A percentile compares a stretch with the other conserved stretches of the same genome.
phyloP scores from a whole-genome alignment of 2,113 vertebrate genomes.

The Orthonyx spaldingii region DNA sequence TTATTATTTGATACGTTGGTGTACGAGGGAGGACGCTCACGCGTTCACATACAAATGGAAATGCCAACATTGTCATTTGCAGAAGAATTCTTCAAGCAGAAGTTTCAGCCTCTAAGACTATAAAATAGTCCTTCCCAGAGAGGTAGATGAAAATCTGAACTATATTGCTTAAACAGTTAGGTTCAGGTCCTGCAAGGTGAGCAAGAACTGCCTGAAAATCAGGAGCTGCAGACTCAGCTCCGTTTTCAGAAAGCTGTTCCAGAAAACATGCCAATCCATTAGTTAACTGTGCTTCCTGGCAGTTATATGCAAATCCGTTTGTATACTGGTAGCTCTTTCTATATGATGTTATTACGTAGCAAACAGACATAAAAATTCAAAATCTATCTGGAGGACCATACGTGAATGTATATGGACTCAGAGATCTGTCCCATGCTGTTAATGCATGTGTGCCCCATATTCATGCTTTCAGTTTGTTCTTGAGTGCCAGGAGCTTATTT shows the following conservation, averaged over 20 bases:
- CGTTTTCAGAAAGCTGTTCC: background rate
- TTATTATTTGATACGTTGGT: background rate
- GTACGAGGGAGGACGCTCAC: accelerated
- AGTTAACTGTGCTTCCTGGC: background rate
- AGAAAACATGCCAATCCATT: background rate
- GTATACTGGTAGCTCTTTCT: background rate
- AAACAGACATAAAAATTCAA: background rate
- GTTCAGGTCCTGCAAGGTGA: background rate
- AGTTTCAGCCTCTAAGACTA: background rate
- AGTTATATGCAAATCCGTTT: background rate
- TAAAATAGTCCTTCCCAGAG: background rate
- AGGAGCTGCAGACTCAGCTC: background rate
- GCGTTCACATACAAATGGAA: background rate
- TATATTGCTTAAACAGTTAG: background rate
- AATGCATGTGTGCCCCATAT: background rate
- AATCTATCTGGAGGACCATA: background rate
- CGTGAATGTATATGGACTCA: background rate
- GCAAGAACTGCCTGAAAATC: background rate
- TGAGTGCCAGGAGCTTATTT: background rate
- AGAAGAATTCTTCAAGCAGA: background rate
- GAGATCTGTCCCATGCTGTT: background rate
- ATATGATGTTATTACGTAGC: background rate
- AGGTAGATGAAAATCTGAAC: background rate
- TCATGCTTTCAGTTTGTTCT: background rate
- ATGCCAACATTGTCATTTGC: background rate